Evolutionary conservation across 2,888 invertebrate genomes (phyloP), one percentile per base, ranked within the genome.

Genomic region (Callinectes sapidus): DNA sequence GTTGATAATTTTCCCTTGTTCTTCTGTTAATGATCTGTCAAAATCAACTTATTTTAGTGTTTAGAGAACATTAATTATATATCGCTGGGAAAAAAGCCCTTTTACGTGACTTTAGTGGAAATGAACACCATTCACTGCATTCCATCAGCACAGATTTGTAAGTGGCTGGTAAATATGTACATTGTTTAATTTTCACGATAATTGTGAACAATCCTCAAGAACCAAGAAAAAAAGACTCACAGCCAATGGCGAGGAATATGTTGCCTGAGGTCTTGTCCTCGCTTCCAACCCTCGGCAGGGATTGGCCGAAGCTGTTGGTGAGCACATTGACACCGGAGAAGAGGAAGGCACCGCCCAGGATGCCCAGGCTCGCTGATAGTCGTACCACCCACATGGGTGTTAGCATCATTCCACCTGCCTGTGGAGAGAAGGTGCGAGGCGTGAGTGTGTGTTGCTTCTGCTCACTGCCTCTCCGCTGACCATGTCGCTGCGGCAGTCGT

Each of bases 281-380:
- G 0, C 87, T 87, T 18, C 86, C 86, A 6, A 32, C 66, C 71
- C 28, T 42, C 18, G 42, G 61, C 42, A 28, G 5, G 28, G 61
- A 55, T 54, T 91, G 91, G 39, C 91, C 91, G 77, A 91, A 91
- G 87, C 91, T 91, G 91, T 91, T 91, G 87, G 91, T 91, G 48
- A 91, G 87, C 28, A 91, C 91, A 35, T 87, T 91, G 91, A 87
- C 87, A 48, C 91, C 85, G 42, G 91, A 91, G 91, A 91, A 91
- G 87, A 91, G 87, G 54, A 91, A 91, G 87, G 91, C 91, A 35
- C 91, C 91, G 16, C 91, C 91, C 42, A 91, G 91, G 71, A 91
- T 91, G 54, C 87, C 91, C 71, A 91, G 91, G 91, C 91, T 91
- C 14, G 91, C 91, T 6, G 91, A 91, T n/a, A 91, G 87, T 39